Evolutionary conservation across 2,113 vertebrate species (phyloP).

Genomic region (Phodopus roborovskii): DNA sequence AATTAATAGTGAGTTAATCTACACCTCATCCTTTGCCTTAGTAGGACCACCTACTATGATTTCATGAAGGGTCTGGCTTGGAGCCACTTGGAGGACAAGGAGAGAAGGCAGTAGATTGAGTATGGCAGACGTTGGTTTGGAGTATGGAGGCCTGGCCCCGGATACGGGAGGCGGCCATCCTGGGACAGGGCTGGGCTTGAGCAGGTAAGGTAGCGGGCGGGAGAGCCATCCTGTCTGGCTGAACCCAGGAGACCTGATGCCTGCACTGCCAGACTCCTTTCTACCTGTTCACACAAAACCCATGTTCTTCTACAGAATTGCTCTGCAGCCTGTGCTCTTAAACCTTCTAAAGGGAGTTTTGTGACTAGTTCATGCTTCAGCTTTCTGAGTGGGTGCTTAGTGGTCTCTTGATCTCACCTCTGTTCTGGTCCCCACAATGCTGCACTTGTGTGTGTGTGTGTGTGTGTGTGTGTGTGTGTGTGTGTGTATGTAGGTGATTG

Average conservation of each 20-base stretch:
- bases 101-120: conserved; percentile 94
- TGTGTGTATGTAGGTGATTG: conserved; percentile 37
- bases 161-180: conserved; percentile 77
- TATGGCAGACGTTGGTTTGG: no score
- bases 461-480: no score
- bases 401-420: conserved; percentile 35
- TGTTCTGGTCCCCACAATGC: background rate
- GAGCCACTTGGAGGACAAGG: conserved; percentile 95
- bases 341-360: background rate
- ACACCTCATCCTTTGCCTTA: background rate
- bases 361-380: conserved; percentile 40
- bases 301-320: background rate
- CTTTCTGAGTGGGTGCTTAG: conserved; percentile 17
- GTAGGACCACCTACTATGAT: background rate
- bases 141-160: no score
- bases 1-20: background rate
- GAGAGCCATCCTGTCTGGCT: background rate
- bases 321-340: background rate
- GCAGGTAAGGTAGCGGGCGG: no score
- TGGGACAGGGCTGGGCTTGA: background rate
- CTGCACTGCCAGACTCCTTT: background rate
- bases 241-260: background rate
- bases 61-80: conserved; percentile 16
- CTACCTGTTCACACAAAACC: background rate
- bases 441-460: background rate